phyloP scores from a whole-genome alignment of 2,113 vertebrate genomes.

The Cyanocitta stelleri region DNA sequence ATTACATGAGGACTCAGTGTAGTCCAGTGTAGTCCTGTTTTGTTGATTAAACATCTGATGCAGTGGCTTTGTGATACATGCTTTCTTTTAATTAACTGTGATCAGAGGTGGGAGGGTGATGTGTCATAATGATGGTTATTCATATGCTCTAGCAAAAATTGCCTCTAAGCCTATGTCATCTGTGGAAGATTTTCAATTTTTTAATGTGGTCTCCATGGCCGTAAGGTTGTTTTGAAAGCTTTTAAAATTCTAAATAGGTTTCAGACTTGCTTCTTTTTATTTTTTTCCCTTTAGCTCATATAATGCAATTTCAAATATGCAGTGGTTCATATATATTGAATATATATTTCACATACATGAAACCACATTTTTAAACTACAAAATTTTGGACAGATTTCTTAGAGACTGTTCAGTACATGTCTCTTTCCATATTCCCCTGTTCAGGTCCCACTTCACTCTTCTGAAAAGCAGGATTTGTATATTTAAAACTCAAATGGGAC shows the following conservation, averaged over 20 bases:
- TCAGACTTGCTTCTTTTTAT: conserved; percentile 44
- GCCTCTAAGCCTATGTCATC: conserved; percentile 21
- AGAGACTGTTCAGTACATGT: background rate
- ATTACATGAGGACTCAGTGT: background rate
- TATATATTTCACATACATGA: background rate
- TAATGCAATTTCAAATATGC: background rate
- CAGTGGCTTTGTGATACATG: background rate
- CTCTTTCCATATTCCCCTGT: background rate
- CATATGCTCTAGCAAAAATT: conserved; percentile 44
- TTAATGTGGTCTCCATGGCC: conserved; percentile 42
- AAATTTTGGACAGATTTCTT: background rate
- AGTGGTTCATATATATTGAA: background rate
- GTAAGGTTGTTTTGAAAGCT: conserved; percentile 51
- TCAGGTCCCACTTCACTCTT: conserved; percentile 10
- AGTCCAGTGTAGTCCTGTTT: background rate
- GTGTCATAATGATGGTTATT: conserved; percentile 36
- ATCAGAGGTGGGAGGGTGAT: conserved; percentile 33
- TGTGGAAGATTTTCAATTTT: conserved; percentile 49
- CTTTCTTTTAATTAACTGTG: conserved; percentile 49
- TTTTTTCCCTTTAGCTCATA: conserved; percentile 34
- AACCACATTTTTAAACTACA: background rate
- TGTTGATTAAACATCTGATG: conserved; percentile 19
- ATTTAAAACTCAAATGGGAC: conserved; percentile 59
- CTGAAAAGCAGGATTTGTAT: conserved; percentile 23
- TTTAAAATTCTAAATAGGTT: conserved; percentile 59